Conservation (phyloP, 2,113 vertebrate species). For the Emydocephalus ijimae region DNA sequence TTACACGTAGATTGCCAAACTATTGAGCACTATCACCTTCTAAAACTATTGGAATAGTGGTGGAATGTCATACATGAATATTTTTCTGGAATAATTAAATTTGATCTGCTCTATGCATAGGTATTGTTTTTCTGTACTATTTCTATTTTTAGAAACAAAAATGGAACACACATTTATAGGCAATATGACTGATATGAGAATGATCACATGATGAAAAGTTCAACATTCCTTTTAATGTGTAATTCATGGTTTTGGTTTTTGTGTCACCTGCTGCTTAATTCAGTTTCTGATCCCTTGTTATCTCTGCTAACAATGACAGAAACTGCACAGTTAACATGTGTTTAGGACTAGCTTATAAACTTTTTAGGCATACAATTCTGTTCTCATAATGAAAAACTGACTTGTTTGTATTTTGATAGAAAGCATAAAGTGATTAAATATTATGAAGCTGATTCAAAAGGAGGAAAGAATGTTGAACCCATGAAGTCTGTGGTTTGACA, state of each 20-base stretch:
- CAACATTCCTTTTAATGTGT: background rate
- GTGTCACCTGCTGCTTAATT: background rate
- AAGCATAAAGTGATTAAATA: background rate
- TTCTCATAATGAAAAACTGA: background rate
- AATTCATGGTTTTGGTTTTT: background rate
- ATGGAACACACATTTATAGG: background rate
- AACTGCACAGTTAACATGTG: background rate
- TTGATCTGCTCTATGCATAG: background rate
- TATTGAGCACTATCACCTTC: background rate
- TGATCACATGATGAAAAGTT: background rate
- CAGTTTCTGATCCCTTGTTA: background rate
- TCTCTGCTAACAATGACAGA: background rate
- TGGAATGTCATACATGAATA: background rate
- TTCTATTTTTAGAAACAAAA: background rate
- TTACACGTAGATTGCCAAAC: background rate
- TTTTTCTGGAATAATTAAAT: background rate
- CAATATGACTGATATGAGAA: background rate
- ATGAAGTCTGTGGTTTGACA: background rate
- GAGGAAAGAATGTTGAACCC: background rate
- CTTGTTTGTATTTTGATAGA: background rate
- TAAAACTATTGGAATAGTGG: background rate
- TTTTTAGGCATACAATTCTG: background rate
- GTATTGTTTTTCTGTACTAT: background rate
- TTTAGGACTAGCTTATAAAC: background rate
- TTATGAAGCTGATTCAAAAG: background rate